A percentile compares a stretch with the other conserved stretches of the same genome.
These are phyloP conservation scores for Fratercula arctica DNA, from an alignment of 2,797 vertebrate species.

Conservation along the genomic window DNA sequence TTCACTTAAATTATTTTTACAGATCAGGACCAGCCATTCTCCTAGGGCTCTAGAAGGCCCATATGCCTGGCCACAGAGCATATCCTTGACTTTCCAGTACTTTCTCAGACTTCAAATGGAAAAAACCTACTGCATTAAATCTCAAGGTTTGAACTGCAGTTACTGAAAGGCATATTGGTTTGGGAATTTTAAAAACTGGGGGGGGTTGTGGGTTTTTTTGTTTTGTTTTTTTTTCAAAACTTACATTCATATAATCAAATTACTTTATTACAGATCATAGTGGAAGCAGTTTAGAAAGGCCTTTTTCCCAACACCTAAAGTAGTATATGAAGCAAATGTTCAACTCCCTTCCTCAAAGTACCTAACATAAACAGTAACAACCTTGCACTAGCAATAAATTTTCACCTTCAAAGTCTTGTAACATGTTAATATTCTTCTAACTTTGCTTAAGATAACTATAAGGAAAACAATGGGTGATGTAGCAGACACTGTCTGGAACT, in stretches of 20 bases:
- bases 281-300: background rate
- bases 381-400: background rate
- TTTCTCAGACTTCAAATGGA: background rate
- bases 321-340: background rate
- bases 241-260: background rate
- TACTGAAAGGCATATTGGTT: background rate
- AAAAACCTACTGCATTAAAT: background rate
- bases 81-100: background rate
- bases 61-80: background rate
- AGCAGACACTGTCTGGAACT: background rate
- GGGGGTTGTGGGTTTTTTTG: too few relatives aligned
- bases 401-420: background rate
- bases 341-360: background rate
- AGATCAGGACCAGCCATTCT: background rate
- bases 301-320: background rate
- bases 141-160: background rate
- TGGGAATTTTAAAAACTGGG: background rate
- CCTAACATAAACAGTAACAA: background rate
- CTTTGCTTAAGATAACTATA: background rate
- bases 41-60: background rate
- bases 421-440: background rate
- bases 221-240: background rate
- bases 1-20: background rate
- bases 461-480: background rate
- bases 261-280: background rate